Conservation (phyloP, 2,888 invertebrate species). For the Hydroisotoma schaefferi region DNA sequence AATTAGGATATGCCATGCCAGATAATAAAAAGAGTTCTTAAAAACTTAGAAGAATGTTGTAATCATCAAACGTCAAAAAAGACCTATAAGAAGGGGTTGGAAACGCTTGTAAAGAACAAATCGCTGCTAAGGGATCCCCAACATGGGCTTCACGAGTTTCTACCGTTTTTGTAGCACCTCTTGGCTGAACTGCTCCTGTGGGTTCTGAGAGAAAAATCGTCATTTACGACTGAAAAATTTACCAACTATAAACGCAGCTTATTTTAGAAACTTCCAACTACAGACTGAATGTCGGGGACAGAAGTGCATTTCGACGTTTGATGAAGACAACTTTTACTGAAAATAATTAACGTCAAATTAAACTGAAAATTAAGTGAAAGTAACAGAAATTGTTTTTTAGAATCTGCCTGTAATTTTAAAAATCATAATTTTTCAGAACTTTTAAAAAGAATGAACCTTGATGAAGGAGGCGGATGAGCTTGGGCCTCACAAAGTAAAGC, state of each 20-base stretch:
- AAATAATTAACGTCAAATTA: neutral
- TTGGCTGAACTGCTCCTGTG: conserved; percentile 49
- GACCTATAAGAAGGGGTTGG: conserved; percentile 74
- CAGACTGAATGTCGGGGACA: neutral
- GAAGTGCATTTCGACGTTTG: conserved; percentile 9
- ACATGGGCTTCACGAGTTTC: conserved; percentile 47
- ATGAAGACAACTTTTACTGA: neutral
- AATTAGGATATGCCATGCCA: neutral
- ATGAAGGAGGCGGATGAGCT: conserved; percentile 58
- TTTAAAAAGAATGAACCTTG: conserved; percentile 54
- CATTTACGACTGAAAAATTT: too few relatives aligned
- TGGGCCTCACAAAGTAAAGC: conserved; percentile 58
- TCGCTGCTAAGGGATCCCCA: conserved; percentile 49
- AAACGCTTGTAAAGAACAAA: conserved; percentile 71
- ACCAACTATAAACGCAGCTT: neutral
- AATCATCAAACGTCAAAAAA: conserved; percentile 21
- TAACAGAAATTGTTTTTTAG: neutral
- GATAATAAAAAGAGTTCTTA: neutral
- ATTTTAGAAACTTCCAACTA: neutral
- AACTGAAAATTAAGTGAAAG: neutral
- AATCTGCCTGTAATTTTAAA: neutral
- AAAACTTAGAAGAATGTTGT: neutral
- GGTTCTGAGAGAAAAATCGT: conserved; percentile 50
- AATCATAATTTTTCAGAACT: neutral
- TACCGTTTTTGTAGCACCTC: conserved; percentile 48